phyloP scores from a whole-genome alignment of 2,113 vertebrate species.

The Pogona vitticeps region DNA sequence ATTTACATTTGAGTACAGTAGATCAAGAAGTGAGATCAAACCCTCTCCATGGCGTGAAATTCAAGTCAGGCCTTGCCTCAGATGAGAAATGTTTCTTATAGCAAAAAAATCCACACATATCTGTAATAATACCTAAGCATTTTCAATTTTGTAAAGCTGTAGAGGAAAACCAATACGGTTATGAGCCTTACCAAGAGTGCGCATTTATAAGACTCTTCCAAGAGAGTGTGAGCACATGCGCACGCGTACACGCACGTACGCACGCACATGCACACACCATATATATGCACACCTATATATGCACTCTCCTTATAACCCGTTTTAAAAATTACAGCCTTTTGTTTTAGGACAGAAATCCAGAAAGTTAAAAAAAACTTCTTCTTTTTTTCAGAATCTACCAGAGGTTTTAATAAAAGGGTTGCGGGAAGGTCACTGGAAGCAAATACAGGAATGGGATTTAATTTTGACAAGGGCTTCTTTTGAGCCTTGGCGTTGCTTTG shows the following conservation, averaged over 20 bases:
- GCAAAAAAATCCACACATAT: neutral
- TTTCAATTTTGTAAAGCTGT: neutral
- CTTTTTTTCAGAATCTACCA: neutral
- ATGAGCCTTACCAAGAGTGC: too few species aligned
- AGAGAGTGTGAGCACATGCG: too few species aligned
- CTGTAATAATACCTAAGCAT: neutral
- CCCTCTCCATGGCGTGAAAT: neutral
- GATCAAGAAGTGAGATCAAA: neutral
- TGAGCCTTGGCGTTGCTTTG: neutral
- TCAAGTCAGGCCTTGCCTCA: neutral
- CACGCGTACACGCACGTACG: neutral
- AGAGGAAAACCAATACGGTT: neutral
- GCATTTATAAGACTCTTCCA: neutral
- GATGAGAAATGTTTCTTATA: neutral
- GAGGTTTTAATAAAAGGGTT: neutral
- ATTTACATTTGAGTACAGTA: neutral
- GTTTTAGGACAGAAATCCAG: neutral
- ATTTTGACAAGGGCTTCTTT: neutral
- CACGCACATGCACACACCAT: neutral
- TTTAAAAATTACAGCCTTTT: neutral
- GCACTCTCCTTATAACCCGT: too few species aligned
- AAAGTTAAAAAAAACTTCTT: neutral
- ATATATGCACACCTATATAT: too few species aligned
- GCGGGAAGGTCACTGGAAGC: neutral
- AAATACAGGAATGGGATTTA: neutral